These are phyloP conservation scores for Chiloscyllium punctatum DNA, from an alignment of 2,797 vertebrate genomes.

Conservation along the genomic window DNA sequence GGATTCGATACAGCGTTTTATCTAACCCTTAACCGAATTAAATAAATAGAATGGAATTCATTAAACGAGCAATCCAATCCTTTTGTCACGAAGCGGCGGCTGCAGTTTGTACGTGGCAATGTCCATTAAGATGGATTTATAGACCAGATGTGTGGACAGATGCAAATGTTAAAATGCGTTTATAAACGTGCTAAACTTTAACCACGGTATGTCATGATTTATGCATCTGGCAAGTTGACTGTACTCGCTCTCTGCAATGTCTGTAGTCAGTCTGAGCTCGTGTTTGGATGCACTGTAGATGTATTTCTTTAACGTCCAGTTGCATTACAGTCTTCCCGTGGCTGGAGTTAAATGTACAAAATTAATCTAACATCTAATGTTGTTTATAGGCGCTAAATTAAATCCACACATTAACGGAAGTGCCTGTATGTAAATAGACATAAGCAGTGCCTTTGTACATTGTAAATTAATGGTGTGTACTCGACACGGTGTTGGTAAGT, in stretches of 20 bases:
- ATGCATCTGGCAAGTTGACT: neutral
- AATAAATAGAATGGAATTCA: slow-evolving; percentile 8
- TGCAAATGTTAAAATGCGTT: neutral
- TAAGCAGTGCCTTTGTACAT: no score
- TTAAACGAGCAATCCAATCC: neutral
- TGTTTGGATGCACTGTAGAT: neutral
- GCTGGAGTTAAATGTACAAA: neutral
- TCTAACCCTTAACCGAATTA: neutral
- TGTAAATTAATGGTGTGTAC: neutral
- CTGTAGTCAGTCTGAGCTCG: neutral
- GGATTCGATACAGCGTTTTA: slow-evolving; percentile 9
- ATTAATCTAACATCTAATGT: neutral
- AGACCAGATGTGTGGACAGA: neutral
- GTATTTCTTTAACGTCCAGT: neutral
- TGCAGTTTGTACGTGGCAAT: neutral
- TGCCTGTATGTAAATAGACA: neutral
- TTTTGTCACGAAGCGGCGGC: neutral
- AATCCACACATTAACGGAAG: neutral
- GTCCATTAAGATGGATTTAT: neutral
- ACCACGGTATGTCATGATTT: neutral
- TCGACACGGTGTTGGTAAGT: neutral
- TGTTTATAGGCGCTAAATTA: neutral
- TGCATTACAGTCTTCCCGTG: neutral
- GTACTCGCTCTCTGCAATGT: neutral
- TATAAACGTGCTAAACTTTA: neutral